These are phyloP conservation scores for Globia sparganii DNA, from an alignment of 2,888 invertebrate species.

Conservation along the genomic window DNA sequence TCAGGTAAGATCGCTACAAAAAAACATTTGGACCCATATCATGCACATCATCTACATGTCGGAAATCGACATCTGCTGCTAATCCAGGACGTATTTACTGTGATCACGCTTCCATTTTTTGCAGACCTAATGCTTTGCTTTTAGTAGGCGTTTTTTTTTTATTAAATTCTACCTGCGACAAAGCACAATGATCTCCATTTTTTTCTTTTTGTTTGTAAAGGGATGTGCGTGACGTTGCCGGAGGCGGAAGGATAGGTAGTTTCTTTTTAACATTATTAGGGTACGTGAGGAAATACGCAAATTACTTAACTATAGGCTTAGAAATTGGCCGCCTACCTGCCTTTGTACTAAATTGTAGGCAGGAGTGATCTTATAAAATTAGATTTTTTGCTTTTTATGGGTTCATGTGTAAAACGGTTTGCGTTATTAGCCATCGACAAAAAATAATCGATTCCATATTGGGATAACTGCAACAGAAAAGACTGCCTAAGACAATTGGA, in stretches of 20 bases:
- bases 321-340: constrained; percentile 68
- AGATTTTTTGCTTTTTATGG: constrained; percentile 37
- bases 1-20: constrained; percentile 74
- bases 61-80: constrained; percentile 85
- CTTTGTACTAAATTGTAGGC: constrained; percentile 60
- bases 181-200: constrained; percentile 83
- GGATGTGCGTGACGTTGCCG: constrained; percentile 88
- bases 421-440: constrained; percentile 31
- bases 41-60: constrained; percentile 77
- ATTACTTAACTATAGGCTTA: constrained; percentile 76
- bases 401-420: constrained; percentile 42
- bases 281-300: constrained; percentile 85
- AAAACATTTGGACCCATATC: constrained; percentile 81
- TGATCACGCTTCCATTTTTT: constrained; percentile 87
- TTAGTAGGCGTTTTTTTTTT: constrained; percentile 80
- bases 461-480: constrained; percentile 21
- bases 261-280: constrained; percentile 83
- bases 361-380: constrained; percentile 61
- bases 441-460: constrained; percentile 42
- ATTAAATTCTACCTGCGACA: constrained; percentile 84
- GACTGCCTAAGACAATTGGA: constrained; percentile 48
- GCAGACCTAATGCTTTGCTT: constrained; percentile 75
- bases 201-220: constrained; percentile 81
- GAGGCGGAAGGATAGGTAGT: constrained; percentile 89
- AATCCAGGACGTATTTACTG: constrained; percentile 81